Evolutionary conservation across 2,888 invertebrate genomes (phyloP), one percentile per base, ranked within the genome.

Genomic region (Ectobius pallidus): DNA sequence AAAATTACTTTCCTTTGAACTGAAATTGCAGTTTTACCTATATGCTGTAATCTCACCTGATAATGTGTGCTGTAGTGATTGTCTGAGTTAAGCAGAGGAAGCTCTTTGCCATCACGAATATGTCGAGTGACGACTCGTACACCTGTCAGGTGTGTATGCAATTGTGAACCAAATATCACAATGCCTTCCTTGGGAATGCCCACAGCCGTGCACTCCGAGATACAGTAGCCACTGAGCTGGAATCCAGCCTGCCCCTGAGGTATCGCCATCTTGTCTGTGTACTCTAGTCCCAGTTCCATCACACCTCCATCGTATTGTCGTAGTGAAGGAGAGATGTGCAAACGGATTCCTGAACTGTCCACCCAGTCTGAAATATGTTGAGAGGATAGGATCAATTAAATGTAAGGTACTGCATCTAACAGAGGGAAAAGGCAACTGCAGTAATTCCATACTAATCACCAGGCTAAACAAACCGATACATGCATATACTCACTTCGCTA

Each of bases 181-280:
- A 99, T 96, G 22, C 99, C 99, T 34, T 87, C 85, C 18, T 87
- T 84, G 2, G 96, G 96, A 61, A 96, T 82, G 70, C 93, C 92
- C 81, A 93, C 90, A 73, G 92, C 89, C 0, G 99, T 99, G 82
- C 99, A 99, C 80, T 97, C 94, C 1, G 94, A 89, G 70, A 95
- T 90, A 80, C 99, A 99, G 81, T 96, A 93, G 1, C 96, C 99
- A 25, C 91, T 91, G 32, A 99, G 83, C 0, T 90, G 86, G 83
- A 98, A 99, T 2, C 87, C 86, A 68, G 87, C 84, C 80, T 83
- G 77, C 2, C 88, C 85, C 0, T 95, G 97, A 0, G 99, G 99
- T 75, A 99, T 95, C 0, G 96, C 97, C 95, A 98, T 98, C 86
- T 98, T 98, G 83, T 98, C 96, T 0, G 94, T 94, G 81, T 99